phyloP scores from a whole-genome alignment of 2,797 vertebrate species.

The Lepus townsendii region DNA sequence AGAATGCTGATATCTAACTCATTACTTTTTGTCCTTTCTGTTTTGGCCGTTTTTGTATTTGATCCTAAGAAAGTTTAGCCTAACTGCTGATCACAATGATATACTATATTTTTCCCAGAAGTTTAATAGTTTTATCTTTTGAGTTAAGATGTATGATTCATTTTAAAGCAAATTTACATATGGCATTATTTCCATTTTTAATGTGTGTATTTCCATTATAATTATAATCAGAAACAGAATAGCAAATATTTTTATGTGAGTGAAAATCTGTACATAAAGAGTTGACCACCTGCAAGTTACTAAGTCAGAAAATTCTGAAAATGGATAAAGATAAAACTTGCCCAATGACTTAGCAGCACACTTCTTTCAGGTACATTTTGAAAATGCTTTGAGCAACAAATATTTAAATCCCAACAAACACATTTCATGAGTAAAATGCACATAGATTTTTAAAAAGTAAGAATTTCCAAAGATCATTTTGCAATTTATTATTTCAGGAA shows the following conservation, averaged over 20 bases:
- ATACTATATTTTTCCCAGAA: not conserved
- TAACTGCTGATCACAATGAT: not conserved
- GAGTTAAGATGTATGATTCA: not conserved
- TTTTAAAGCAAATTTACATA: not conserved
- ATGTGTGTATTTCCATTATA: not conserved
- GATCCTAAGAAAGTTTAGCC: not conserved
- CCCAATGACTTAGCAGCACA: not conserved
- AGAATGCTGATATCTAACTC: not conserved
- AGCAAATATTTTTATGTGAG: not conserved
- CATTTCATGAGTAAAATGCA: not conserved
- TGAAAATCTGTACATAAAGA: not conserved
- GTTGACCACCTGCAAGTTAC: not conserved
- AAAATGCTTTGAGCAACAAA: not conserved
- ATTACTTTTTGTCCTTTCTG: not conserved
- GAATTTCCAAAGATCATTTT: not conserved
- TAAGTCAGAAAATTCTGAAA: not conserved
- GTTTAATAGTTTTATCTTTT: not conserved
- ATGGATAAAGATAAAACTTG: not conserved
- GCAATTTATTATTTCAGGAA: not conserved
- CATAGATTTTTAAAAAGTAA: not conserved
- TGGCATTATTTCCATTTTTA: not conserved
- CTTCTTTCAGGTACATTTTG: not conserved
- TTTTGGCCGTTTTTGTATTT: not conserved
- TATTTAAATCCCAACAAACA: not conserved
- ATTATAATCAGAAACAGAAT: not conserved